Base-by-base conservation (phyloP, 1,140 invertebrate genomes). In the Adoxophyes honmai region DNA sequence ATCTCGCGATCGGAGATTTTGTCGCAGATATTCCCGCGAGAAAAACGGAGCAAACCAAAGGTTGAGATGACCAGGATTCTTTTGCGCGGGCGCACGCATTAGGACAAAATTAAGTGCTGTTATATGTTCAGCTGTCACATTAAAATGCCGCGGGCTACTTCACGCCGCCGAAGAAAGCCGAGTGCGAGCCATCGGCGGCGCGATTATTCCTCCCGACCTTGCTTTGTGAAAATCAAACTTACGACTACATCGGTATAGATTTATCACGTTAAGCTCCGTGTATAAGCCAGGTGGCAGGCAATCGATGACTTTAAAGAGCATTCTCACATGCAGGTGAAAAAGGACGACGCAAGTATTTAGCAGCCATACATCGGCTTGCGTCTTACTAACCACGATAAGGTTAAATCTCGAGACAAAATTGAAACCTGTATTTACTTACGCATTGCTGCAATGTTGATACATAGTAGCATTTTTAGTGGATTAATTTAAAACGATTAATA, bases 71-170 rank as follows among this genome's bases (percentile, higher is more conserved):
- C 56, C 55, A 57, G 67, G 73, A 88, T 82, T 80, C 78, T 78
- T 77, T 66, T 65, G 68, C 70, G 65, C 62, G 52, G 55, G 16
- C 68, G 59, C 68, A 74, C 77, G 72, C 78, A 82, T 88, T 88
- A 88, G 83, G 81, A 78, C 76, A 80, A 84, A 84, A 85, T 86
- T 88, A 88, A 88, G 85, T 88, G 85, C 83, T 69, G 71, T 86
- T 82, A 86, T 88, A 72, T 86, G 83, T 82, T 74, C 71, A 57
- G 48, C 56, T 75, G 81, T 75, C 79, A 82, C 80, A 84, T 88
- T 88, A 88, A 88, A 88, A 88, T 86, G 72, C 79, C 78, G 68
- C 63, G 53, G 67, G 70, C 73, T 84, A 76, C 78, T 73, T 75
- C 73, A 69, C 71, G 70, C 70, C 48, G 60, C 56, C 60, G 60